Evolutionary conservation across 1,140 invertebrate species (phyloP), one percentile per base, ranked within the genome.

Genomic region (Microplitis mediator): DNA sequence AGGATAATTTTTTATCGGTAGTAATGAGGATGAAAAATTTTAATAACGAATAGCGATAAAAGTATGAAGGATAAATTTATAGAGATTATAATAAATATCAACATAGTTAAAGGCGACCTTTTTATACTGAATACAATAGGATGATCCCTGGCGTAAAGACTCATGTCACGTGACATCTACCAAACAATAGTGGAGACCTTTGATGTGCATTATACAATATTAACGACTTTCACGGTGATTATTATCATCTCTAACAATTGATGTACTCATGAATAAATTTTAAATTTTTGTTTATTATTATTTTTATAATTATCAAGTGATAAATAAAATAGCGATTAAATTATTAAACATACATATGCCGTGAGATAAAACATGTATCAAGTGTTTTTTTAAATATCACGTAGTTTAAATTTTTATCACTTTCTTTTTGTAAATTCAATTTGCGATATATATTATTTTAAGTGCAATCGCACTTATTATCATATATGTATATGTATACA

Each of bases 171-270:
- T 39, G 34, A 61, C 31, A 4, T 32, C 31, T n/a, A 8, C 4
- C 4, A 13, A 14, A 71, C 69, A 71, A 71, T 71, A 39, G 23
- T 23, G 61, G 63, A 71, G 61, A 35, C 8, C 45, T 54, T 23
- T 35, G 50, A 64, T 16, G 50, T 63, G 69, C 39, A 31, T 62
- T 32, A 70, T 71, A 11, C 69, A 11, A 32, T 45, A 45, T 45
- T 9, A 45, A 3, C 5, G 62, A 65, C 61, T 71, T 65, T 71
- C 69, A 34, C 32, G 9, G 62, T 36, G 69, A 71, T 71, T 71
- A 58, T 71, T 36, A 71, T 71, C 61, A 65, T 13, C 11, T 13
- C 39, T 45, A 11, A 11, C n/a, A 32, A 23, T 35, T 4, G 16
- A 45, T 8, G 50, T 31, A 62, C 36, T 45, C 13, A 54, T 54